phyloP scores from a whole-genome alignment of 2,113 vertebrate species.

The Pimephales promelas region DNA sequence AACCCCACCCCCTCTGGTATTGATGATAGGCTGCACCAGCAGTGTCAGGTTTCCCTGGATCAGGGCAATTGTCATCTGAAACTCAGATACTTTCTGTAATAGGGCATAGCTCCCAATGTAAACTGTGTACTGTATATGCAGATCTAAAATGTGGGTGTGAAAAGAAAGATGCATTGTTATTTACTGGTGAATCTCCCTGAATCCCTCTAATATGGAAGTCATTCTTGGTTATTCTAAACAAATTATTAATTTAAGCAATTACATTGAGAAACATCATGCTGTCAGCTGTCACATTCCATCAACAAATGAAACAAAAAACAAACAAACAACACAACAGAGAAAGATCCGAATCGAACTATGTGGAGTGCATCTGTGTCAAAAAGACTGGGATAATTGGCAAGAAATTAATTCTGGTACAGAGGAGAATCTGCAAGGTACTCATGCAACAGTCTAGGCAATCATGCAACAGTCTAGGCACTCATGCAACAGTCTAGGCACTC shows the following conservation, averaged over 20 bases:
- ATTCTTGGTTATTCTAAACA: neutral
- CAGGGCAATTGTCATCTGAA: slow-evolving; percentile 38
- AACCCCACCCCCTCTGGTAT: slow-evolving; percentile 35
- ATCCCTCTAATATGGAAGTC: too few relatives aligned
- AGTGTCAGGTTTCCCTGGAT: slow-evolving; percentile 48
- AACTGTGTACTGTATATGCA: neutral
- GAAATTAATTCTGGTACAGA: too few relatives aligned
- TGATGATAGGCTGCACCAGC: slow-evolving; percentile 40
- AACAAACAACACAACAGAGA: too few relatives aligned
- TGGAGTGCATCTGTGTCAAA: too few relatives aligned
- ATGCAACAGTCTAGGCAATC: too few relatives aligned
- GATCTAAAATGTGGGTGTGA: neutral
- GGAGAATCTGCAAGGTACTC: too few relatives aligned
- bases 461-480: too few relatives aligned
- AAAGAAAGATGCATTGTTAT: neutral
- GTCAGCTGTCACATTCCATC: neutral
- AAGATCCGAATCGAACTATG: too few relatives aligned
- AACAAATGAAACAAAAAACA: too few relatives aligned
- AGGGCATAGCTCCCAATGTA: slow-evolving; percentile 5
- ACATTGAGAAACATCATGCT: neutral
- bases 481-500: too few relatives aligned
- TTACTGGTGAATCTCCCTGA: neutral
- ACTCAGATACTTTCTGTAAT: slow-evolving; percentile 17
- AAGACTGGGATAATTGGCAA: too few relatives aligned
- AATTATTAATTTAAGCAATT: neutral